phyloP scores from a whole-genome alignment of 2,113 vertebrate genomes.

The Capra hircus region DNA sequence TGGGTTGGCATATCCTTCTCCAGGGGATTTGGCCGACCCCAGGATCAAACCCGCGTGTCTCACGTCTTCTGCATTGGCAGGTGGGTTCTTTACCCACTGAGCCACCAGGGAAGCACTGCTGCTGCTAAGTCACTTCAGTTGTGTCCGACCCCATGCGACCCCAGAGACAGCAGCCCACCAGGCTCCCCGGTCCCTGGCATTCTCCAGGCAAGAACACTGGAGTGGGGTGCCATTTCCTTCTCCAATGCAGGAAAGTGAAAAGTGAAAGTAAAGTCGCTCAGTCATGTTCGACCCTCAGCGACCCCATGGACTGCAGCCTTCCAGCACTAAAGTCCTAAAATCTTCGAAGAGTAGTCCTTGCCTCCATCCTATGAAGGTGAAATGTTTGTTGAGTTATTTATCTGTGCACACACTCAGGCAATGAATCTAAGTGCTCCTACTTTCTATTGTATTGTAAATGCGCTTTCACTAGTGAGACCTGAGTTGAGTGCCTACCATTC shows the following conservation, averaged over 20 bases:
- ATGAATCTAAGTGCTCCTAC: not conserved
- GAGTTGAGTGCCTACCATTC: not conserved
- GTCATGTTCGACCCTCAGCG: no score
- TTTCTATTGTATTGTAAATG: not conserved
- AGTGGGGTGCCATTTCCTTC: no score
- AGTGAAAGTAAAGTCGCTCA: no score
- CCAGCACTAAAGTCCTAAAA: not conserved
- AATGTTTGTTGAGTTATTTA: not conserved
- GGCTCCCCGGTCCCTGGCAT: no score
- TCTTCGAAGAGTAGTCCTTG: not conserved
- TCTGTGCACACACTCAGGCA: not conserved
- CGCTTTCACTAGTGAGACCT: not conserved
- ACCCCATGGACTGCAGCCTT: no score
- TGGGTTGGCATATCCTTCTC: not conserved
- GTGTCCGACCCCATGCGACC: no score
- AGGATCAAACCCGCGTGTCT: not conserved
- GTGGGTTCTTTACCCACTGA: not conserved
- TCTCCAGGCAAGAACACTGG: no score
- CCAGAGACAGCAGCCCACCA: no score
- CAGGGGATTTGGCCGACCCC: not conserved
- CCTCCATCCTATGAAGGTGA: not conserved
- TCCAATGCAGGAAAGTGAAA: no score
- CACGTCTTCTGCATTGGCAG: not conserved
- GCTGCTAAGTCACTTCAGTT: rapidly evolving
- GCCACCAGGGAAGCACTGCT: not conserved